Percentiles rank a stretch among this genome's conserved stretches.
Conservation (phyloP, 2,113 vertebrate species). For the Alethe diademata region DNA sequence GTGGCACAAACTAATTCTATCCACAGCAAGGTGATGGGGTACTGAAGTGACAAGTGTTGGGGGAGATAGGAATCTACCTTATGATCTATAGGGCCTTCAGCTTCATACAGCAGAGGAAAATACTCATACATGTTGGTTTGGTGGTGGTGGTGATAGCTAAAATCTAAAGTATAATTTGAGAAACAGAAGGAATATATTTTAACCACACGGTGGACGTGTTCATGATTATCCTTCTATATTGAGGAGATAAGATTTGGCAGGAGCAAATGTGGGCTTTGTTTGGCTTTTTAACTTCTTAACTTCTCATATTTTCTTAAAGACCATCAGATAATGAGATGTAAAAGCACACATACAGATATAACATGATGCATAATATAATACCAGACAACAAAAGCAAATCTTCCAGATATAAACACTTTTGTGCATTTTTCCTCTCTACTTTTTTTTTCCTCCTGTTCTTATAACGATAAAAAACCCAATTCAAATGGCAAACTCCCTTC, state of each 20-base stretch:
- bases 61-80: not conserved
- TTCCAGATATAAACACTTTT: not conserved
- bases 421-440: not conserved
- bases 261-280: not conserved
- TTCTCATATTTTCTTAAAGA: not conserved
- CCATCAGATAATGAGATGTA: not conserved
- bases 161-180: not conserved
- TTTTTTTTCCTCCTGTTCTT: not conserved
- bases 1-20: constrained; percentile 6
- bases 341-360: not conserved
- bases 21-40: not conserved
- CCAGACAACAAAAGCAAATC: not conserved
- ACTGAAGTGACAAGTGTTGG: not conserved
- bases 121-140: not conserved
- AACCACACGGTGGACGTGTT: not conserved
- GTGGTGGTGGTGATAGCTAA: not conserved
- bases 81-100: not conserved
- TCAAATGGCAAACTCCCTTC: not conserved
- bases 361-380: not conserved
- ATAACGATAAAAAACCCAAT: not conserved
- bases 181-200: not conserved
- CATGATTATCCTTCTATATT: not conserved
- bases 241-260: not conserved
- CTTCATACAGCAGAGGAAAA: not conserved
- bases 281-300: not conserved